Evolutionary conservation across 2,113 vertebrate species (phyloP).

Genomic region (Prochilodus magdalenae): DNA sequence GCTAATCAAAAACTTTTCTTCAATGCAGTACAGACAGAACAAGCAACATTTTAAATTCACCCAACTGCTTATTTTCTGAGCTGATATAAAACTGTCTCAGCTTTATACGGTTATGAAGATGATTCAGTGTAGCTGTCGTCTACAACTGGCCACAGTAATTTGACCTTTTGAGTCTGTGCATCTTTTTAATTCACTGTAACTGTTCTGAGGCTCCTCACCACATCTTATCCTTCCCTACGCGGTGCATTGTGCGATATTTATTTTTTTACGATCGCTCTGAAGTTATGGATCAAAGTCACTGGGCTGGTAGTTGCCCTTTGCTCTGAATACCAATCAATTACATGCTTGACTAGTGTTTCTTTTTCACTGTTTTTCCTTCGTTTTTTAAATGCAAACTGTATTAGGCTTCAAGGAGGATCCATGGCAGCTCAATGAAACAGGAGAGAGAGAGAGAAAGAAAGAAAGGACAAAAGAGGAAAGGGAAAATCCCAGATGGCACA

Average conservation of each 20-base stretch:
- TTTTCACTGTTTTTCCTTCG: slow-evolving; percentile 16
- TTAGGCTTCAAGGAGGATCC: slow-evolving; percentile 34
- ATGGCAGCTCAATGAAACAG: slow-evolving; percentile 39
- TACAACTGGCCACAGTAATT: slow-evolving; percentile 3
- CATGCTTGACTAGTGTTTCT: slow-evolving; percentile 1
- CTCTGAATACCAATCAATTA: slow-evolving; percentile 47
- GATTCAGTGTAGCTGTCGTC: slow-evolving; percentile 30
- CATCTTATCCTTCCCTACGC: slow-evolving; percentile 32
- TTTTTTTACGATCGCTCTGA: slow-evolving; percentile 37
- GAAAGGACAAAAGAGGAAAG: slow-evolving; percentile 40
- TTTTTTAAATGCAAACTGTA: not conserved
- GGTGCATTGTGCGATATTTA: slow-evolving; percentile 36
- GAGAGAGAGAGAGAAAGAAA: slow-evolving; percentile 23
- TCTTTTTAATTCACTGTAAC: slow-evolving; percentile 18
- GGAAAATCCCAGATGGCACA: slow-evolving; percentile 60
- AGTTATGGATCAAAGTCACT: slow-evolving; percentile 59
- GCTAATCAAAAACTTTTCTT: not conserved
- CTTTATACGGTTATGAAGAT: slow-evolving; percentile 29
- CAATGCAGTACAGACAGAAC: not conserved
- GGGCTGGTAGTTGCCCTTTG: not conserved
- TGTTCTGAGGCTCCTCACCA: slow-evolving; percentile 24
- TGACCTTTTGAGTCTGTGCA: slow-evolving; percentile 46
- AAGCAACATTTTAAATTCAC: not conserved
- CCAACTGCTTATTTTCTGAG: not conserved
- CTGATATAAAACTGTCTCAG: not conserved